Conservation (phyloP, 2,797 vertebrate genomes). For the Peromyscus attwateri region DNA sequence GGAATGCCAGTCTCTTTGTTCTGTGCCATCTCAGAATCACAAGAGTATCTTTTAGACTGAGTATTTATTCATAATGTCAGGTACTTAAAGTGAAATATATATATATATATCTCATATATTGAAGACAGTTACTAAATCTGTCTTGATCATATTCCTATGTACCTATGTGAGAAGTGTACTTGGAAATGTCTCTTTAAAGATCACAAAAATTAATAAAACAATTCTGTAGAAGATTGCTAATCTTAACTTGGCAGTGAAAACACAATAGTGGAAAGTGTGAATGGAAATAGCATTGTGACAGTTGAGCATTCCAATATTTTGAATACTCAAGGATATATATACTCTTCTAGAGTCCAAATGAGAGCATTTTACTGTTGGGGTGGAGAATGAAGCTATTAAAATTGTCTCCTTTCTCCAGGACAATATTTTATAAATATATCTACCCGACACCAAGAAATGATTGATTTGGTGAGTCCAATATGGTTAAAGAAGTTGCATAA, state of each 20-base stretch:
- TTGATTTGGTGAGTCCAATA: neutral
- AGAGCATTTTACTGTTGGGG: neutral
- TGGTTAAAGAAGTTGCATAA: neutral
- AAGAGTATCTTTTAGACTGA: too few relatives aligned
- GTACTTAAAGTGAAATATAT: neutral
- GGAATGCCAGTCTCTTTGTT: neutral
- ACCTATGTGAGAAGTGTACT: neutral
- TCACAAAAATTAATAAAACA: constrained; percentile 11
- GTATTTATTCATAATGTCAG: neutral
- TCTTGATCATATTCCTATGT: neutral
- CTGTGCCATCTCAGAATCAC: neutral
- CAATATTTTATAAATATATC: constrained; percentile 31
- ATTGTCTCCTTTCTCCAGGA: neutral
- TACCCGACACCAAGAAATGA: constrained; percentile 31
- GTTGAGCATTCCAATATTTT: neutral
- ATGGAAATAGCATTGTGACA: constrained; percentile 27
- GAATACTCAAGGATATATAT: constrained; percentile 20
- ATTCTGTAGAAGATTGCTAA: constrained; percentile 1
- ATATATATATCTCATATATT: neutral
- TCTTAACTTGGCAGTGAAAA: constrained; percentile 50
- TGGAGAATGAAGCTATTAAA: neutral
- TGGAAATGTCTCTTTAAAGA: constrained; percentile 5
- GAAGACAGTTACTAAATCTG: neutral
- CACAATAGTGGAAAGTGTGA: constrained; percentile 35
- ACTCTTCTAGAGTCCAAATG: neutral